phyloP scores from a whole-genome alignment of 2,888 invertebrate species.

The Meganola albula region DNA sequence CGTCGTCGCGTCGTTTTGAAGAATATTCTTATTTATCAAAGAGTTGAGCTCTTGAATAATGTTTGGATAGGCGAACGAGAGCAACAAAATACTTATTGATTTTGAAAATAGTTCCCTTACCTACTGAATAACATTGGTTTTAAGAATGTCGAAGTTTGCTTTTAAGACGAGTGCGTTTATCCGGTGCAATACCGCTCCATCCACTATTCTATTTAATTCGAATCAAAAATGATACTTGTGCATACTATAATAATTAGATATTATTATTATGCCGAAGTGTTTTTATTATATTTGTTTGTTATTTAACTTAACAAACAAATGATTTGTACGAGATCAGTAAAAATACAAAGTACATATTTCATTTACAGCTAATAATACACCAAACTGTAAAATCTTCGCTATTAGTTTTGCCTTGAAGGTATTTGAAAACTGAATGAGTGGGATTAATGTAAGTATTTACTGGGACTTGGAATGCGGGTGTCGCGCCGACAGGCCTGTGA shows the following conservation, averaged over 20 bases:
- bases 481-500: constrained; percentile 23
- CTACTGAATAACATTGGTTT: background rate
- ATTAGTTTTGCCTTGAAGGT: no score
- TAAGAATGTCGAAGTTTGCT: background rate
- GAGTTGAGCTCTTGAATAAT: constrained; percentile 35
- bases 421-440: constrained; percentile 15
- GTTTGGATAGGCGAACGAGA: constrained; percentile 38
- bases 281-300: no score
- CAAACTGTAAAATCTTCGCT: no score
- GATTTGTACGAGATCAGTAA: no score
- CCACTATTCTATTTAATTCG: no score
- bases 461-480: constrained; percentile 23
- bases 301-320: no score
- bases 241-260: no score
- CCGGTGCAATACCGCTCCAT: no score
- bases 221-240: no score
- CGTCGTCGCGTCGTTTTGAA: constrained; percentile 34
- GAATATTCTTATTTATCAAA: constrained; percentile 50
- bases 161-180: constrained; percentile 3
- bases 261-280: no score
- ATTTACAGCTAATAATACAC: no score
- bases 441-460: constrained; percentile 16
- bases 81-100: constrained; percentile 44
- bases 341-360: no score
- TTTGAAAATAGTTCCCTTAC: constrained; percentile 31